These are phyloP conservation scores for Amphipoea oculea DNA, from an alignment of 2,888 invertebrate genomes.

Conservation along the genomic window DNA sequence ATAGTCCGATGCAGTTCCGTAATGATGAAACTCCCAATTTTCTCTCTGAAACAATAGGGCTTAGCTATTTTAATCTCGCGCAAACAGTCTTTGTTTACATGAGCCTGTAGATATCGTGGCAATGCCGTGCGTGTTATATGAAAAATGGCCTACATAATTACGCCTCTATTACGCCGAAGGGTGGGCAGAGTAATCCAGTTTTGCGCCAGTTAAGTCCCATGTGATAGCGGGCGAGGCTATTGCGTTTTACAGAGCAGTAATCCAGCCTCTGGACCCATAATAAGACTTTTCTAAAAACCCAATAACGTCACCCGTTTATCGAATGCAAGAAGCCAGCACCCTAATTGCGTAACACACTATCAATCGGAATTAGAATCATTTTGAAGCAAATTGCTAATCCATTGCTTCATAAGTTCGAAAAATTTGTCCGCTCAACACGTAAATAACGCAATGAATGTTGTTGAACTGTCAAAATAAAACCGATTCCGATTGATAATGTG, in stretches of 20 bases:
- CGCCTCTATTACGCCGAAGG: not conserved
- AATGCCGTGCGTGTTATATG: conserved; percentile 15
- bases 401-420: too few species aligned
- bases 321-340: not conserved
- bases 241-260: not conserved
- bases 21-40: conserved; percentile 24
- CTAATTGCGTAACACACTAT: too few species aligned
- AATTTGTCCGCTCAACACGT: too few species aligned
- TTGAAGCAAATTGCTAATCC: too few species aligned
- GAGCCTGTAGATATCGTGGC: conserved; percentile 33
- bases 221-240: not conserved
- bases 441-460: too few species aligned
- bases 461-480: too few species aligned
- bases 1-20: conserved; percentile 26
- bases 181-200: not conserved
- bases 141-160: conserved; percentile 9
- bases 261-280: not conserved
- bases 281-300: not conserved
- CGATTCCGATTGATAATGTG: too few species aligned
- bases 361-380: too few species aligned
- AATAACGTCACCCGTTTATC: too few species aligned
- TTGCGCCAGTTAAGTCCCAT: too few species aligned
- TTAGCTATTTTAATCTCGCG: conserved; percentile 41
- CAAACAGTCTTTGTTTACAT: conserved; percentile 49
- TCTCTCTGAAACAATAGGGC: conserved; percentile 33